Percentiles rank a stretch among this genome's conserved stretches.
Conservation (phyloP, 2,888 invertebrate genomes). For the Pseudococcus viburni region DNA sequence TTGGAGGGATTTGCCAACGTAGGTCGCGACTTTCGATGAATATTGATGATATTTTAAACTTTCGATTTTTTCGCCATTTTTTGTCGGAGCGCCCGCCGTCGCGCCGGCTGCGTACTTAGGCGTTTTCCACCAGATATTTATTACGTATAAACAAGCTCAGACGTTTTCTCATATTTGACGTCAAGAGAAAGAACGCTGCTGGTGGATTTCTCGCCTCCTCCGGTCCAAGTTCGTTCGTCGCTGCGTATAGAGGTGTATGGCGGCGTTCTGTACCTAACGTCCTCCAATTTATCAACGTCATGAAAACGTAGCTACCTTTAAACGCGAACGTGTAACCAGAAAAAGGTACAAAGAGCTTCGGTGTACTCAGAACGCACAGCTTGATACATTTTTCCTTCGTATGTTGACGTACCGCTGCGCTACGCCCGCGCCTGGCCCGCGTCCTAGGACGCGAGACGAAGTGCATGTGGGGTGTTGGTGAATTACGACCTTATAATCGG, state of each 20-base stretch:
- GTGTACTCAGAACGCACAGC: slow-evolving; percentile 33
- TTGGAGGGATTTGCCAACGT: no score
- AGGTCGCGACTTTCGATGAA: not conserved
- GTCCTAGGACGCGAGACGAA: not conserved
- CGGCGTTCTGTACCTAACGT: slow-evolving; percentile 51
- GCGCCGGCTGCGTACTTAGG: not conserved
- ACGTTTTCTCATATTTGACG: slow-evolving; percentile 62
- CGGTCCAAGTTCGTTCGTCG: not conserved
- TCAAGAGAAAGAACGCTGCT: slow-evolving; percentile 51
- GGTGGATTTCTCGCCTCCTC: slow-evolving; percentile 39
- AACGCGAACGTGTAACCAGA: slow-evolving; percentile 1
- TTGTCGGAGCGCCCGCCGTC: no score
- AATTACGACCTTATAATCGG: not conserved
- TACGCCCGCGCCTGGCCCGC: not conserved
- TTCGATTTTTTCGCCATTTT: not conserved
- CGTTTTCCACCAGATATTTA: slow-evolving; percentile 27
- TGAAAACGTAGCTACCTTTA: slow-evolving; percentile 56
- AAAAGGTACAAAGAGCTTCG: slow-evolving; percentile 41
- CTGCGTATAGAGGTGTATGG: not conserved
- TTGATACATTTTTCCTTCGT: slow-evolving; percentile 23
- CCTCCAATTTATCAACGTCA: slow-evolving; percentile 64
- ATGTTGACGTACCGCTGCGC: slow-evolving; percentile 32
- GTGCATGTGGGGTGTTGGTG: not conserved
- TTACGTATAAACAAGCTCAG: slow-evolving; percentile 61
- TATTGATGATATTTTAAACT: not conserved